Base-by-base conservation (phyloP, 2,113 vertebrate genomes). In the Xenopus borealis region DNA sequence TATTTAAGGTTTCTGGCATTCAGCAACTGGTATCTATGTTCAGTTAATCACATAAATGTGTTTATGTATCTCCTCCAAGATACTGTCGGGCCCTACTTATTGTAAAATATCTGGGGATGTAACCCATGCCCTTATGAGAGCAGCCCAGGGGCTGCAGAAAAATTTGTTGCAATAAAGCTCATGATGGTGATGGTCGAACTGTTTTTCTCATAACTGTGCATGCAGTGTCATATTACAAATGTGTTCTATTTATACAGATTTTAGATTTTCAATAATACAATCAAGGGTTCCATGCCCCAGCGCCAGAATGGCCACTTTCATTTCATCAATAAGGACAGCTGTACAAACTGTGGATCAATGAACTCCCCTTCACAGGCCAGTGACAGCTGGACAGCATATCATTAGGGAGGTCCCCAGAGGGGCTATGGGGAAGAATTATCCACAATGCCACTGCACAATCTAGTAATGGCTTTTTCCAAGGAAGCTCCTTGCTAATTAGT, bases 331-430 rank as follows among this genome's bases (percentile, higher is more conserved):
- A 50, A 66, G 46, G 57, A 45, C 74, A 77, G 59, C 66, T 77
- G 59, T 12, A 30, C 10, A 50, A 17, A 33, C 53, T 45, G 47
- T 55, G 33, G 59, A 77, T 77, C 74, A 70, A 70, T 77, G 18
- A 17, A 14, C 62, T 9, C 33, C 57, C 46, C 45, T 52, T 52
- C 12, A 57, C 18, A 16, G 52, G 27, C 23, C 18, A 57, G 59
- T 58, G 61, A 58, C 74, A 69, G 74, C 69, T 77, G 74, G 53
- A 23, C 59, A 27, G 20, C 10, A 33, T 70, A 27, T 68, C 33
- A 70, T 70, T 64, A 64, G 12, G 17, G 40, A 55, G 10, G 40
- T 77, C 74, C 74, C 74, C 23, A 7, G 66, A 27, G 74, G 12
- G 59, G 50, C 46, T 45, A 62, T 27, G 61, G 44, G 57, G 3